Evolutionary conservation across 2,888 invertebrate species (phyloP), one percentile per base, ranked within the genome.

Genomic region (Dasypolia templi): DNA sequence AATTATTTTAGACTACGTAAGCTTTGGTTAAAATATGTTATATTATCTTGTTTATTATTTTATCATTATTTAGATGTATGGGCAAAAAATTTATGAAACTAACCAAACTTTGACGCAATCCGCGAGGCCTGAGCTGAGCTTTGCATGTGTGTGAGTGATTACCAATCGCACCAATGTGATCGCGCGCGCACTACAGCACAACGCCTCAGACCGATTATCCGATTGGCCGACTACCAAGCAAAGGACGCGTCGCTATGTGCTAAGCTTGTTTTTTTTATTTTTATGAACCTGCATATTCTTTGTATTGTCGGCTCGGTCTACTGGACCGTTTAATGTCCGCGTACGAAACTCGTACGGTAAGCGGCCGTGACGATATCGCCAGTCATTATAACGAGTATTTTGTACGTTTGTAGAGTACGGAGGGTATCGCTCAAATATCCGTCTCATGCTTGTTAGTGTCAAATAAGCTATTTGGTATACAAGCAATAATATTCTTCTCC

Each of bases 301-400:
- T 65, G 69, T 72, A 63, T 53, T 59, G 81, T 75, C 1, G 70
- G 67, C 19, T 70, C 70, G 75, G 76, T 71, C 39, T 63, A 64
- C 42, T 79, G 63, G 82, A 83, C 82, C 85, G 29, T 49, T 61
- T 83, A 79, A 83, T 84, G 14, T 69, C 35, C 26, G 26, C 61
- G 56, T 49, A 65, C 55, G 71, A 62, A 75, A 22, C 69, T 35
- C 65, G 62, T 65, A 46, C 73, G 76, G 75, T 66, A 84, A 84
- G 71, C 79, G 79, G 19, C 73, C 85, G 85, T 82, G 79, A 84
- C 85, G 39, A 6, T 14, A 14, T 12, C 11, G 51, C 70, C 44
- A 69, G 51, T 81, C 55, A 81, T 81, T 79, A 75, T n/a, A n/a
- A n/a, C 17, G 14, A n/a, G 4, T 22, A 59, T 71, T 81, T 68